phyloP scores from a whole-genome alignment of 2,797 vertebrate species.

The Mormyrops attenuatus region DNA sequence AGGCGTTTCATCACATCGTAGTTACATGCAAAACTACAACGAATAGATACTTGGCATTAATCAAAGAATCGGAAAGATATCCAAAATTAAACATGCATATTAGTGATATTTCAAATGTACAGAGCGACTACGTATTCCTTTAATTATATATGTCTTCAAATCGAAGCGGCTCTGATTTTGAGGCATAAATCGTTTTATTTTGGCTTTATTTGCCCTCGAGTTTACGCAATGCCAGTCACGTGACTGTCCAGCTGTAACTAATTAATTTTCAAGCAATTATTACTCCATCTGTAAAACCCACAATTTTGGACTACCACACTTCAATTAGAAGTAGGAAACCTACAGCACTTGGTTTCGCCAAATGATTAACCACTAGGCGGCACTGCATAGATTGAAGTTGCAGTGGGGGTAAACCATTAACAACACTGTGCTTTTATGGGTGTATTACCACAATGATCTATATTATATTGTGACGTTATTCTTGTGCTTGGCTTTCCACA shows the following conservation, averaged over 20 bases:
- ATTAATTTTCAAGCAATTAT: conserved; percentile 3
- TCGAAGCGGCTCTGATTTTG: not conserved
- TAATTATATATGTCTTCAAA: not conserved
- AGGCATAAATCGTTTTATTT: not conserved
- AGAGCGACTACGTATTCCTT: not conserved
- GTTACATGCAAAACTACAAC: not conserved
- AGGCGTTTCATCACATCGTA: not conserved
- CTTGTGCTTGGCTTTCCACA: not conserved
- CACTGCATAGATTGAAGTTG: not conserved
- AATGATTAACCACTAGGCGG: conserved; percentile 11
- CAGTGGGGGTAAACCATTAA: not conserved
- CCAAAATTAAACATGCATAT: not conserved
- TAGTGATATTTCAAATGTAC: not conserved
- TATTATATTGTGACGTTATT: not conserved
- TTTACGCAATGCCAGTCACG: not conserved
- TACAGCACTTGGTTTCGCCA: not conserved
- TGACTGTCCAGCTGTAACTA: not conserved
- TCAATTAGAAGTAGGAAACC: not conserved
- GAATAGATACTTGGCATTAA: not conserved
- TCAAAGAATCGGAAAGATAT: not conserved
- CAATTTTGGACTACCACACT: not conserved
- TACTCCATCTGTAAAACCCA: conserved; percentile 12
- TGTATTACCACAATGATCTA: not conserved
- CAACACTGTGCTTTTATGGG: not conserved
- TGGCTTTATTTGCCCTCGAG: not conserved